These are phyloP conservation scores for Australoheros facetus DNA, from an alignment of 2,797 vertebrate genomes.

Conservation along the genomic window DNA sequence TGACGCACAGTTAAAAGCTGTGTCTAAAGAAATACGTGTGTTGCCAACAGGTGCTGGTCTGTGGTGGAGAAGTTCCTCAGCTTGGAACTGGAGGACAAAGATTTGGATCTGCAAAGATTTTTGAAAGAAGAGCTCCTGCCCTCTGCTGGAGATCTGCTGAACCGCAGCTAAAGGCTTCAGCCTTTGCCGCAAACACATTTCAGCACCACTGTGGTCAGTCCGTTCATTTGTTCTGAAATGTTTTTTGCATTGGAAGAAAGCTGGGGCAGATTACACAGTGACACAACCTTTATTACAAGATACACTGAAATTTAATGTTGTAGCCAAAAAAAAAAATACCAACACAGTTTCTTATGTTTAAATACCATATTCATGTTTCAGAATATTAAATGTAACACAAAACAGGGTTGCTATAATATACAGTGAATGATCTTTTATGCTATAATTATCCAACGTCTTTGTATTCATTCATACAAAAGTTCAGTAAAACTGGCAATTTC, in stretches of 20 bases:
- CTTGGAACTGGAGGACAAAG: conserved; percentile 87
- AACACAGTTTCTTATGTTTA: neutral
- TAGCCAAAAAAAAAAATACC: neutral
- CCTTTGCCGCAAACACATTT: neutral
- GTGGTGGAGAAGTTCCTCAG: conserved; percentile 88
- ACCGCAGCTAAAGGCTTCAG: conserved; percentile 38
- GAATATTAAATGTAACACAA: neutral
- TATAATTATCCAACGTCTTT: neutral
- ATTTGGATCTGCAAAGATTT: conserved; percentile 84
- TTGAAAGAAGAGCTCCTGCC: conserved; percentile 86
- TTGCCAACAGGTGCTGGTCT: conserved; percentile 79
- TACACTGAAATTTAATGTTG: neutral
- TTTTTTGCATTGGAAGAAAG: neutral
- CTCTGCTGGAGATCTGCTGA: conserved; percentile 70
- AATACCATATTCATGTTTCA: neutral
- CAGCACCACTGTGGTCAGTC: conserved; percentile 17
- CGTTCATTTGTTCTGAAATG: neutral
- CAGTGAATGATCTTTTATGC: neutral
- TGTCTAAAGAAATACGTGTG: neutral
- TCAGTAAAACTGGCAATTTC: neutral
- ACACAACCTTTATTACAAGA: neutral
- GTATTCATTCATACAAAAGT: conserved; percentile 17
- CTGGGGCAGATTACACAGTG: neutral
- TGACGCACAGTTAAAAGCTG: neutral
- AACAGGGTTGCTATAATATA: neutral